Evolutionary conservation across 53 echinoderm and acorn worm genomes (phyloP).

Genomic region (Glandiceps talaboti): DNA sequence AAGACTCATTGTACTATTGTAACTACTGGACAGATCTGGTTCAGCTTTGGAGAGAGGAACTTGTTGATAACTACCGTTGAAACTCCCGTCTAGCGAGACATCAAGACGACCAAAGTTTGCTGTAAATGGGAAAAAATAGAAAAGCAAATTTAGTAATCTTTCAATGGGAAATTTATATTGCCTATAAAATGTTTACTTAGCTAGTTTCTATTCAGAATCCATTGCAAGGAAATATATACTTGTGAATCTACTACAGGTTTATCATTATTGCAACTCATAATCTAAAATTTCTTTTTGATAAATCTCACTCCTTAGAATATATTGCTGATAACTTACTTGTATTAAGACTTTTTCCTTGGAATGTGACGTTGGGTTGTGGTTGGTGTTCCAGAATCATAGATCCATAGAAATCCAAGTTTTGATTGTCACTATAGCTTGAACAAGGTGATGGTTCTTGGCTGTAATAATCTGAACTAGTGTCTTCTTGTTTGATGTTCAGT

Average conservation of each 20-base stretch:
- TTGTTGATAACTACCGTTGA: slow-evolving; percentile 33
- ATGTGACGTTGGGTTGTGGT: background rate
- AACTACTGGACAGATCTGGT: slow-evolving; percentile 54
- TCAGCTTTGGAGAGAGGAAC: slow-evolving; percentile 69
- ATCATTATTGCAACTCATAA: too few relatives aligned
- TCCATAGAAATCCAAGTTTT: background rate
- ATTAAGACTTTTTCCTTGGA: background rate
- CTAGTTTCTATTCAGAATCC: too few relatives aligned
- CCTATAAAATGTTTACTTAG: too few relatives aligned
- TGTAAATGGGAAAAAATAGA: too few relatives aligned
- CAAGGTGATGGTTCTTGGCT: slow-evolving; percentile 82
- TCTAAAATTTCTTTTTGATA: background rate
- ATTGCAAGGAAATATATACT: too few relatives aligned
- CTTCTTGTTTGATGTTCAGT: slow-evolving; percentile 86
- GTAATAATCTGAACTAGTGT: slow-evolving; percentile 93
- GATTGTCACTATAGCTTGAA: slow-evolving; percentile 17
- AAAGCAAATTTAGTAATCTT: background rate
- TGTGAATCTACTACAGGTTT: too few relatives aligned
- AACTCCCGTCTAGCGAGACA: background rate
- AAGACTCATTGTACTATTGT: slow-evolving; percentile 26
- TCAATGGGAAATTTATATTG: too few relatives aligned
- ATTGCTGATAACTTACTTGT: background rate
- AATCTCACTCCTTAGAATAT: background rate
- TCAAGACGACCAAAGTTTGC: background rate
- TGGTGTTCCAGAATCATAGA: background rate